These are phyloP conservation scores for Agrotis ipsilon DNA, from an alignment of 2,888 invertebrate species.

Conservation along the genomic window DNA sequence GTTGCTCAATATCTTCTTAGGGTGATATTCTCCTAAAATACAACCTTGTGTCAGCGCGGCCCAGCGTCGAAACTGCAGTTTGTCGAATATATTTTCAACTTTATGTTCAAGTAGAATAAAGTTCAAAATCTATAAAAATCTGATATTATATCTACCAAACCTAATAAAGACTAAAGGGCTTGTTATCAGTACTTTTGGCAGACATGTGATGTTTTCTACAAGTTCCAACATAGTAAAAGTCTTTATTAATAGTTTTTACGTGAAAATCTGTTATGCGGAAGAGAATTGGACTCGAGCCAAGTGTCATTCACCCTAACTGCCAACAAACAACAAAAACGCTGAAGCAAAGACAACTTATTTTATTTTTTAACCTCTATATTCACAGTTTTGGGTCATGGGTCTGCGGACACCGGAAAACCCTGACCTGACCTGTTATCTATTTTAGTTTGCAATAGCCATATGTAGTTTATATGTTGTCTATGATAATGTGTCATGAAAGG, in stretches of 20 bases:
- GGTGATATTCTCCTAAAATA: too few species aligned
- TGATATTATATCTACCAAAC: background rate
- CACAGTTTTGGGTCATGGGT: constrained; percentile 1
- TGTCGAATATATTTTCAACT: too few species aligned
- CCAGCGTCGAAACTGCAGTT: too few species aligned
- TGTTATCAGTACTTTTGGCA: background rate
- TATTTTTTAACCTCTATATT: background rate
- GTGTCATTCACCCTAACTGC: constrained; percentile 12
- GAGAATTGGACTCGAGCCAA: constrained; percentile 32
- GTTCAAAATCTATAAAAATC: too few species aligned
- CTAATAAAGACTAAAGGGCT: background rate
- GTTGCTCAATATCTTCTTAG: too few species aligned
- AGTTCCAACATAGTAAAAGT: background rate
- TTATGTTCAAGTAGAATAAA: too few species aligned
- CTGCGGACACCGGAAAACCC: background rate
- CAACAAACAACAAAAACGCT: background rate
- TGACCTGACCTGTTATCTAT: constrained; percentile 7
- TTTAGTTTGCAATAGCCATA: background rate
- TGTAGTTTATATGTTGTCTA: background rate
- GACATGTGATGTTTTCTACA: background rate
- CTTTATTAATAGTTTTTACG: constrained; percentile 2
- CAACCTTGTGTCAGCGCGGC: too few species aligned
- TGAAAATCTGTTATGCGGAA: constrained; percentile 19
- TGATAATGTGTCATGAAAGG: background rate
- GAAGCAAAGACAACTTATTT: background rate